Conservation (phyloP, 2,888 invertebrate species). For the Trissolcus japonicus region DNA sequence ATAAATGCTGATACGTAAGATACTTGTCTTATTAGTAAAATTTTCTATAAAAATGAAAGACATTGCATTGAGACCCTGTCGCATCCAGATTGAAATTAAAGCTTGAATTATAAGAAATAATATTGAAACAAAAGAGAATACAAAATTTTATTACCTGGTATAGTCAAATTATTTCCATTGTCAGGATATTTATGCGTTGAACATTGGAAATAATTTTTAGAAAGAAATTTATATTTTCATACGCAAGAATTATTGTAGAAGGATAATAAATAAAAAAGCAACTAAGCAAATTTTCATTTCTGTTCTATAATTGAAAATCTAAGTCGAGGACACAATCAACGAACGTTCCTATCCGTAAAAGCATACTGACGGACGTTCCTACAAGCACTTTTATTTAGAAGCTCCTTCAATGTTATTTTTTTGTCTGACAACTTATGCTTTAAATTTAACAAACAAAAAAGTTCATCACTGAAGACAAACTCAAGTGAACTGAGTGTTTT, state of each 20-base stretch:
- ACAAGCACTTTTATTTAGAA: conserved; percentile 4
- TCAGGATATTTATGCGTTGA: not conserved
- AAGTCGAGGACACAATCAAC: conserved; percentile 9
- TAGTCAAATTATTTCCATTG: too few relatives aligned
- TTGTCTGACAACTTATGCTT: too few relatives aligned
- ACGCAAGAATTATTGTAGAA: not conserved
- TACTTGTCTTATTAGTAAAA: conserved; percentile 24
- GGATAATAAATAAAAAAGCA: conserved; percentile 28
- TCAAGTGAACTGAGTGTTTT: too few relatives aligned
- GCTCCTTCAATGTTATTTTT: too few relatives aligned
- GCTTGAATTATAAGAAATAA: too few relatives aligned
- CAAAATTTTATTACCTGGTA: too few relatives aligned
- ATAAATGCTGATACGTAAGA: conserved; percentile 55
- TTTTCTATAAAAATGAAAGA: not conserved
- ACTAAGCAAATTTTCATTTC: conserved; percentile 4
- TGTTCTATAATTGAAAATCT: conserved; percentile 1
- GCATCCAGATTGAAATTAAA: conserved; percentile 15
- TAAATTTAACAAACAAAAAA: too few relatives aligned
- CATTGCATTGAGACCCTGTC: conserved; percentile 7
- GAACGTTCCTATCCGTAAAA: conserved; percentile 38
- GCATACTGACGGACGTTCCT: conserved; percentile 42
- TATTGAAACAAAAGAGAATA: too few relatives aligned
- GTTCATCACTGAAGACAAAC: too few relatives aligned
- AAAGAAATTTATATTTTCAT: not conserved
- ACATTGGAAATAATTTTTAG: not conserved